Evolutionary conservation across 2,888 invertebrate species (phyloP).

Genomic region (Sceliomorpha sp.): DNA sequence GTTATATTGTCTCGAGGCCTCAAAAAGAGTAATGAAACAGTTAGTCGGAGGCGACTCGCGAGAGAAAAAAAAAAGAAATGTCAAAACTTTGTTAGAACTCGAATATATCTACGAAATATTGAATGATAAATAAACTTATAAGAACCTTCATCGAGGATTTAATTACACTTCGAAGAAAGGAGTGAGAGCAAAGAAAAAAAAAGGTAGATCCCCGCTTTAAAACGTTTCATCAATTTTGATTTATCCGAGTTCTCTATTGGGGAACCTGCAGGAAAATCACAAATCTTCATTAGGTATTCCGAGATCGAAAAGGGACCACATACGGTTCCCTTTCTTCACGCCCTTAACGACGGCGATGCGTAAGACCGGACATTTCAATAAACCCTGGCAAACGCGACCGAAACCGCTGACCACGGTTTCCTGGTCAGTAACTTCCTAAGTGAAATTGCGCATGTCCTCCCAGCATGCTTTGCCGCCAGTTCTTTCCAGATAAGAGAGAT

Average conservation of each 20-base stretch:
- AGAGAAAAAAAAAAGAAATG: constrained; percentile 14
- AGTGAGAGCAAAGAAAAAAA: too few relatives aligned
- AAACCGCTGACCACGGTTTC: constrained; percentile 69
- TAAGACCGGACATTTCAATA: constrained; percentile 79
- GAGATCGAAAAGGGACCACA: constrained; percentile 62
- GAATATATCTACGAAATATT: too few relatives aligned
- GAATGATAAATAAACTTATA: too few relatives aligned
- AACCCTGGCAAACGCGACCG: constrained; percentile 70
- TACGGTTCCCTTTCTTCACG: constrained; percentile 56
- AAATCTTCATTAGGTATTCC: constrained; percentile 74
- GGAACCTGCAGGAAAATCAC: constrained; percentile 64
- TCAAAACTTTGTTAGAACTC: too few relatives aligned
- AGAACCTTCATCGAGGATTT: too few relatives aligned
- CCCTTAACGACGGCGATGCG: constrained; percentile 63
- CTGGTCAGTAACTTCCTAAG: constrained; percentile 67
- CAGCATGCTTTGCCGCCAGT: constrained; percentile 47
- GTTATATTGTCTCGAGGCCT: constrained; percentile 39
- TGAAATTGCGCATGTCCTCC: constrained; percentile 71
- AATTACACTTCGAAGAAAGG: too few relatives aligned
- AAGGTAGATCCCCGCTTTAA: too few relatives aligned
- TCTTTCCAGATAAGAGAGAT: constrained; percentile 61
- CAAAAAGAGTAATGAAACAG: constrained; percentile 54
- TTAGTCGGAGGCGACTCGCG: constrained; percentile 26
- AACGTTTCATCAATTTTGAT: not conserved
- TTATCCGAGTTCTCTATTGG: not conserved